A percentile compares a stretch with the other conserved stretches of the same genome.
These are phyloP conservation scores for Notolepis coatsorum DNA, from an alignment of 2,797 vertebrate genomes.

Conservation along the genomic window DNA sequence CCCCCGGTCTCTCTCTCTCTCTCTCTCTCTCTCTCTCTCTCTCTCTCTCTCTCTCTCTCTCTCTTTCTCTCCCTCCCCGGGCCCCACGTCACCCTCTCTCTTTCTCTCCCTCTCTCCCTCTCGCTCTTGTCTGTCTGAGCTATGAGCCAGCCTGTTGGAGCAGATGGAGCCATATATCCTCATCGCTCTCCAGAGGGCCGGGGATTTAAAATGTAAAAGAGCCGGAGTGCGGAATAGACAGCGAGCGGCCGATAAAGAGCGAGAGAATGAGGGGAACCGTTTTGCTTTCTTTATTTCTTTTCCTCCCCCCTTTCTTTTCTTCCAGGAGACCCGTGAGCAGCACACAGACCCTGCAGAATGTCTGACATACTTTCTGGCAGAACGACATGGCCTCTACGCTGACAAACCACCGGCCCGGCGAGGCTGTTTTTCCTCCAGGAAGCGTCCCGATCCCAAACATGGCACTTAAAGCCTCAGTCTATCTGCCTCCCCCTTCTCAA, in stretches of 20 bases:
- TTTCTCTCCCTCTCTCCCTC: slow-evolving; percentile 1
- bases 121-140: slow-evolving; percentile 56
- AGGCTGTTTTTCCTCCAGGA: too few relatives aligned
- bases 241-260: slow-evolving; percentile 56
- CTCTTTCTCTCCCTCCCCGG: too few relatives aligned
- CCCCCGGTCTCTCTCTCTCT: slow-evolving; percentile 53
- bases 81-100: too few relatives aligned
- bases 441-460: too few relatives aligned
- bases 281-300: too few relatives aligned
- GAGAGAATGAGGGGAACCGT: too few relatives aligned
- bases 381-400: slow-evolving; percentile 1
- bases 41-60: slow-evolving; percentile 16
- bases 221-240: slow-evolving; percentile 56
- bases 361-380: slow-evolving; percentile 14
- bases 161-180: slow-evolving; percentile 82
- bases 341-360: slow-evolving; percentile 11
- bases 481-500: too few relatives aligned
- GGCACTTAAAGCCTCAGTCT: too few relatives aligned
- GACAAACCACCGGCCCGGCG: background rate
- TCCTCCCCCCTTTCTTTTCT: too few relatives aligned
- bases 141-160: slow-evolving; percentile 71
- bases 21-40: slow-evolving; percentile 12
- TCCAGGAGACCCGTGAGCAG: too few relatives aligned
- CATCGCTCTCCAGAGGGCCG: slow-evolving; percentile 66
- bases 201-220: slow-evolving; percentile 82